These are phyloP conservation scores for Speoplatyrhinus poulsoni DNA, from an alignment of 2,113 vertebrate genomes.

Conservation along the genomic window DNA sequence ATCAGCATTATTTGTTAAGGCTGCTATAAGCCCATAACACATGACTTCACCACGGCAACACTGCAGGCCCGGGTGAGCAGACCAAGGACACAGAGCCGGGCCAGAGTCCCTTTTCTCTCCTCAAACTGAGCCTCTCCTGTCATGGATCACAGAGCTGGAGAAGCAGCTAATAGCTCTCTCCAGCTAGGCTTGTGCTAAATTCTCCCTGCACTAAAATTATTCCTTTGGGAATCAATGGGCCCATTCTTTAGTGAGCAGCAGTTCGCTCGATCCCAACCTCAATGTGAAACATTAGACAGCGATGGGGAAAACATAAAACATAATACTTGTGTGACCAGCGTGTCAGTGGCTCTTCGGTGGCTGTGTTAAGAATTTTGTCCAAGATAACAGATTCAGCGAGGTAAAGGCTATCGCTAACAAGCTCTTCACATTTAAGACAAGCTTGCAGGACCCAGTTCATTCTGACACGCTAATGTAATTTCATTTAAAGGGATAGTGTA, in stretches of 20 bases:
- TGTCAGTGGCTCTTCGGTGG: constrained; percentile 77
- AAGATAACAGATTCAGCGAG: constrained; percentile 71
- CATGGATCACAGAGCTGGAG: constrained; percentile 81
- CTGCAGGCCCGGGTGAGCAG: constrained; percentile 44
- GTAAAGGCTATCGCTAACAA: constrained; percentile 50
- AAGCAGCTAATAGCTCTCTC: constrained; percentile 79
- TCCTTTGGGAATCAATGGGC: constrained; percentile 83
- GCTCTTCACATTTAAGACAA: constrained; percentile 41
- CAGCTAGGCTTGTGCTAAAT: constrained; percentile 76
- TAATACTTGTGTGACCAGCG: constrained; percentile 86
- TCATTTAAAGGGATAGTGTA: too few relatives aligned
- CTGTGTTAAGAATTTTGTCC: constrained; percentile 75
- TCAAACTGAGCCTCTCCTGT: constrained; percentile 75
- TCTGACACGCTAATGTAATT: constrained; percentile 11
- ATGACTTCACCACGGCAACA: constrained; percentile 32
- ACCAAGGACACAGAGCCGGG: constrained; percentile 61
- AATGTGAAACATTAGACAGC: constrained; percentile 83
- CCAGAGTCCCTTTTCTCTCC: constrained; percentile 75
- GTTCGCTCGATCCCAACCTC: constrained; percentile 80
- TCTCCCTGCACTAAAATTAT: constrained; percentile 81
- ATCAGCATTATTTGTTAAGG: constrained; percentile 10
- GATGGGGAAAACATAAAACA: constrained; percentile 84
- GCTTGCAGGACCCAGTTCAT: constrained; percentile 45
- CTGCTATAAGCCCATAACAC: constrained; percentile 25
- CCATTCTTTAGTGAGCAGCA: constrained; percentile 79